Base-by-base conservation (phyloP, 2,113 vertebrate species). In the Haliaeetus leucogaster region DNA sequence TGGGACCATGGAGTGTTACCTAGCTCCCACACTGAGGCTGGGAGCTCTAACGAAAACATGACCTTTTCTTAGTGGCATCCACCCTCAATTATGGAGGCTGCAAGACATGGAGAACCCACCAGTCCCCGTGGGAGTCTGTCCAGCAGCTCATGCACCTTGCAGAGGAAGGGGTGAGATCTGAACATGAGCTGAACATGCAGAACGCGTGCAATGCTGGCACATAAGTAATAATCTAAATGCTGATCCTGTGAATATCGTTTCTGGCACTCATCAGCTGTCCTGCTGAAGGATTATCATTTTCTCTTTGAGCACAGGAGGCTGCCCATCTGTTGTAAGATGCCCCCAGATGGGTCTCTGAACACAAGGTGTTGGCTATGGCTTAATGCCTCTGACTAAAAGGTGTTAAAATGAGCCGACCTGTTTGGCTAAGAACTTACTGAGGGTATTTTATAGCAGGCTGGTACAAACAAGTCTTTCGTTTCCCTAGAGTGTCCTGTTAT, bases 251-350 rank as follows among this genome's bases (percentile, higher is more conserved):
- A 73, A 91, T 73, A 85, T 95, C 0, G 0, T 76, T 97, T 81
- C 81, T 95, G 93, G 96, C 74, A 68, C 58, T 85, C 2, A 3
- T 89, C 91, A 87, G 84, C 78, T 85, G 91, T 85, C 71, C 84
- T 77, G 53, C 80, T 77, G 48, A 45, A 91, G 91, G 95, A 95
- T 97, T 96, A 93, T 91, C 1, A 17, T 94, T 82, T 82, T 92
- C 65, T 61, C 45, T 85, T 68, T 29, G 95, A 89, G 93, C 70
- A 61, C 91, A 97, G 93, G 89, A 32, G 89, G 95, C 84, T 87
- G 66, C 81, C 96, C 96, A 94, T 97, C 97, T 97, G 96, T 45
- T 94, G 58, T 36, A 59, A 91, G 96, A 70, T 94, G 71, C 70
- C 43, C 59, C 62, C 97, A 95, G 89, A 95, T 91, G 94, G 93